Evolutionary conservation across 2,888 invertebrate genomes (phyloP), one percentile per base, ranked within the genome.

Genomic region (Phrixothrix hirtus): DNA sequence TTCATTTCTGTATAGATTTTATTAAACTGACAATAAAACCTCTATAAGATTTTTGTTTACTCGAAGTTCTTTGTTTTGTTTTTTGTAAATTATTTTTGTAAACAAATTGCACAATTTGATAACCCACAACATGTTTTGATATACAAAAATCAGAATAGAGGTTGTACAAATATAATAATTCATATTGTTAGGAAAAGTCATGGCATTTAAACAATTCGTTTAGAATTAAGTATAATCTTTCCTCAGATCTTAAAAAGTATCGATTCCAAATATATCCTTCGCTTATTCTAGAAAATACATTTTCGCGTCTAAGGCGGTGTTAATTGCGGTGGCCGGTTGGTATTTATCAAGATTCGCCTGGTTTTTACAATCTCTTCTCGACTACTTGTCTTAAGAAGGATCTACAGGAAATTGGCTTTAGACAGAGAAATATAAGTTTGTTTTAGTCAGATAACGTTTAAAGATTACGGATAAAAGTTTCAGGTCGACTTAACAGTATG

Each of bases 381-480:
- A 45, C 63, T 57, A 62, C 62, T 64, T 63, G 64, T 62, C 66
- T 67, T 64, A 64, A 62, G 65, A 62, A 63, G 62, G 64, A 64
- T 63, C 65, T 66, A 59, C 62, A 65, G 66, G 64, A 67, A 68
- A 69, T 69, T 69, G 69, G 67, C 68, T 67, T 55, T 58, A 62
- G 66, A 67, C 67, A 65, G 69, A 66, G 65, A 67, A 65, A 67
- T 67, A 68, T 68, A 69, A 69, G 66, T 67, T 68, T 67, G 67
- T 68, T 65, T 61, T 64, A 69, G 65, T 61, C 62, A 61, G 66
- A 67, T 64, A 67, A 64, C 68, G 65, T 38, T 42, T 54, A 51
- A 47, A 66, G 67, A 68, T 70, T 70, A 66, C 64, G 59, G 55
- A 57, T n/a, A 63, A 57, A 67, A 66, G 61, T 66, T 65, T 58